These are phyloP conservation scores for Okapia johnstoni DNA, from an alignment of 2,113 vertebrate species.

Conservation along the genomic window DNA sequence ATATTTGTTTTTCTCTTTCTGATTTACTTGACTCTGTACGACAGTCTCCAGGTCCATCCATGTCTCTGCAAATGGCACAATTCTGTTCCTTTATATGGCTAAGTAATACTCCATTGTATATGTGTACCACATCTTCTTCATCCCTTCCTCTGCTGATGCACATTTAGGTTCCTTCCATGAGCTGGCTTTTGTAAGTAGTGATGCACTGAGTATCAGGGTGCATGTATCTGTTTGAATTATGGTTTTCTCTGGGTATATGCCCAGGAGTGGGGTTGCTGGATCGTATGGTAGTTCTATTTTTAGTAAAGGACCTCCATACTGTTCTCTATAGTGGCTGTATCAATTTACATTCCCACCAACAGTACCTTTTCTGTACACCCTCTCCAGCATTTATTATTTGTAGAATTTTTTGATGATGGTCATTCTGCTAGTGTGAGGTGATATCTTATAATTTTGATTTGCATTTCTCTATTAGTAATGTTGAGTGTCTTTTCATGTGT, in stretches of 20 bases:
- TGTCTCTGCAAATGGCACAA: neutral
- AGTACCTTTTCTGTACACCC: neutral
- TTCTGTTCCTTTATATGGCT: neutral
- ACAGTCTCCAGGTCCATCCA: neutral
- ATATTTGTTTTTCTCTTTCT: neutral
- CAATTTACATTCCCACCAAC: neutral
- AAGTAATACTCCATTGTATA: neutral
- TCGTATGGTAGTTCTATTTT: neutral
- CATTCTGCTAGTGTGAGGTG: neutral
- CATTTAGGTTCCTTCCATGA: neutral
- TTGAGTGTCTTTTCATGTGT: neutral
- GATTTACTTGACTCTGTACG: neutral
- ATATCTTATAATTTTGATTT: neutral
- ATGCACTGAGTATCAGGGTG: neutral
- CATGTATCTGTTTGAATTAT: neutral
- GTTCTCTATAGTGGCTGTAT: neutral
- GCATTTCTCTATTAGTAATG: neutral
- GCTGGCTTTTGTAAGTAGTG: neutral
- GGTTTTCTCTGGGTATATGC: neutral
- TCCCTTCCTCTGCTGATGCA: neutral
- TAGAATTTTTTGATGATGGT: neutral
- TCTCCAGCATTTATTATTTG: neutral
- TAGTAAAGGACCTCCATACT: neutral
- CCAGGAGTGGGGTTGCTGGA: neutral
- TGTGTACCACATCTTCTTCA: neutral